phyloP scores from a whole-genome alignment of 1,140 invertebrate genomes.

The Araneus ventricosus region DNA sequence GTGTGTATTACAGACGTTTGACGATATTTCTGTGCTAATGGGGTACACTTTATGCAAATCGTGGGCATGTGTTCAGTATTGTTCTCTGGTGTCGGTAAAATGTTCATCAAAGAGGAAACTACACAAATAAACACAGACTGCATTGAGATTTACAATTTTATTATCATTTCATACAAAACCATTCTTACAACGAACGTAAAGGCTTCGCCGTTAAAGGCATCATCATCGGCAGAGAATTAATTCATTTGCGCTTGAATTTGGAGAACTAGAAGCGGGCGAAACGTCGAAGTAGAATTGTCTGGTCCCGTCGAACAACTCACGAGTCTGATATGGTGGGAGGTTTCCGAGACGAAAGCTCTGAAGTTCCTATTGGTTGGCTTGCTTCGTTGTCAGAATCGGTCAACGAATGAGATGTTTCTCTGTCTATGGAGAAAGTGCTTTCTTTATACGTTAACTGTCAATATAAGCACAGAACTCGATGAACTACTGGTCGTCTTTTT shows the following conservation, averaged over 20 bases:
- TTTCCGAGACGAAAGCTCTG: background rate
- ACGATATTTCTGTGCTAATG: too few species aligned
- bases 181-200: constrained; percentile 20
- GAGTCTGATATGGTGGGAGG: background rate
- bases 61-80: too few species aligned
- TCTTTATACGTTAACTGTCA: background rate
- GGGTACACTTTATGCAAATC: too few species aligned
- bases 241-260: background rate
- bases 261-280: background rate
- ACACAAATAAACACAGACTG: background rate
- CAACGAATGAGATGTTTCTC: background rate
- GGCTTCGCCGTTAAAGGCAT: background rate
- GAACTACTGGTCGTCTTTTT: background rate
- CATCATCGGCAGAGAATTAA: background rate
- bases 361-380: background rate
- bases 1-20: too few species aligned
- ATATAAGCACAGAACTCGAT: background rate
- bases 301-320: background rate
- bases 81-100: too few species aligned
- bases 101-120: background rate
- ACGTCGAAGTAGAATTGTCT: background rate
- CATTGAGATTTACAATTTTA: background rate
- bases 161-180: constrained; percentile 25
- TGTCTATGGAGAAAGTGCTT: background rate
- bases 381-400: background rate